Evolutionary conservation across 2,113 vertebrate genomes (phyloP), one percentile per base, ranked within the genome.

Genomic region (Neopipo cinnamomea): DNA sequence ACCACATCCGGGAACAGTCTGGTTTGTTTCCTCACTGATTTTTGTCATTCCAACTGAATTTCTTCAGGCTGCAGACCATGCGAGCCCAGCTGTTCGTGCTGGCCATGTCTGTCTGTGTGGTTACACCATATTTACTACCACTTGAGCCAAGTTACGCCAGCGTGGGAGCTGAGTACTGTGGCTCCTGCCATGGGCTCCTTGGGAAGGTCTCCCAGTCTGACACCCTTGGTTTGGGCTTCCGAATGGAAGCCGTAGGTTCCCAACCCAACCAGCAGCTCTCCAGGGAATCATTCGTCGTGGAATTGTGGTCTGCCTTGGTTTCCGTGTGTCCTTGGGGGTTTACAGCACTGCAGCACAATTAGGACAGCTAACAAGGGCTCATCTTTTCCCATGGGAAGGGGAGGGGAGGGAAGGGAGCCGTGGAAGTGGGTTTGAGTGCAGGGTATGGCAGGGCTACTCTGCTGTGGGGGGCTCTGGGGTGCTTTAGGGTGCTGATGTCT

Each of bases 111-210:
- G 5, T 35, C 27, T 30, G 33, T 19, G 41, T 49, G 42, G 16
- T 3, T 35, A 10, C 65, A 15, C 23, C 0, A 0, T 6, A 0
- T 68, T 76, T 76, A 15, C 41, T n/a, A 8, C 42, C 37, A 0
- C 31, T 52, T 5, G 37, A 46, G 65, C 59, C 35, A 47, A 3
- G 46, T 92, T 24, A 1, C 16, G 31, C 0, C 23, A 23, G 58
- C 0, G 2, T 79, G 7, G 59, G 41, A 88, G 77, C 84, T 44
- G 39, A 81, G 33, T 2, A 5, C 27, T 15, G 47, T 70, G 76
- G 44, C 33, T 91, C 58, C 46, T 78, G 31, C 17, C 28, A 8
- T 3, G 11, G 44, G 56, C 37, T 81, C n/a, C 61, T 52, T 42
- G 89, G 77, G 81, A 80, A 3, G 6, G 52, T 76, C 50, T 88